Percentiles rank a stretch among this genome's conserved stretches.
These are phyloP conservation scores for Halictus rubicundus DNA, from an alignment of 1,140 invertebrate species.

Conservation along the genomic window DNA sequence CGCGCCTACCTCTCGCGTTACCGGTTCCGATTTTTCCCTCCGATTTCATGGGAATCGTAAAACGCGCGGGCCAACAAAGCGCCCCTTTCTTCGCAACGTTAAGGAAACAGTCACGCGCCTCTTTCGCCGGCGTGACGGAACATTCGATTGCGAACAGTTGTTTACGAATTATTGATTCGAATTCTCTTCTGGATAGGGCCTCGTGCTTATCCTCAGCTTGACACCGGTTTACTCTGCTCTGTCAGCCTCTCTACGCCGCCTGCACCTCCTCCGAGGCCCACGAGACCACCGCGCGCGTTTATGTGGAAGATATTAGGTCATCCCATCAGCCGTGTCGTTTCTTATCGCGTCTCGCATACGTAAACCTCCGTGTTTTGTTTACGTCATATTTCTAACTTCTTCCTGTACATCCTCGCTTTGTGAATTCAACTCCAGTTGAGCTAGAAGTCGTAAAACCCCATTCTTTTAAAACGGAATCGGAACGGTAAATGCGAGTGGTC, in stretches of 20 bases:
- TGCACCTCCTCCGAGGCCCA: neutral
- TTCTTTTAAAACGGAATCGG: too few relatives aligned
- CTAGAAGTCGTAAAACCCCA: too few relatives aligned
- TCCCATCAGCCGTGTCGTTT: too few relatives aligned
- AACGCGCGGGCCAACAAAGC: slow-evolving; percentile 19
- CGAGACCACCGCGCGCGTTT: too few relatives aligned
- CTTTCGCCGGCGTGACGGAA: neutral
- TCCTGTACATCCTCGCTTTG: too few relatives aligned
- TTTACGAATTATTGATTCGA: neutral
- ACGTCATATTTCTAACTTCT: too few relatives aligned
- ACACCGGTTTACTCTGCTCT: neutral
- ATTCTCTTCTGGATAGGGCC: neutral
- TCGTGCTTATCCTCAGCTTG: neutral
- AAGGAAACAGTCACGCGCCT: neutral
- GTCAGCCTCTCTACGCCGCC: neutral
- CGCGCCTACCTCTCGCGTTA: slow-evolving; percentile 43
- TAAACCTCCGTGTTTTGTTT: too few relatives aligned
- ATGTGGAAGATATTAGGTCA: too few relatives aligned
- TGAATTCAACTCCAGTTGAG: too few relatives aligned
- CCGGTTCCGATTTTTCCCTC: slow-evolving; percentile 52
- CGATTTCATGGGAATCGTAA: slow-evolving; percentile 54
- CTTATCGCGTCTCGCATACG: too few relatives aligned
- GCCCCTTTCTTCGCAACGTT: slow-evolving; percentile 7
- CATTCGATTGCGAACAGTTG: neutral
- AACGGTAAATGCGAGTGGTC: too few relatives aligned